Evolutionary conservation across 2,888 invertebrate species (phyloP).

Genomic region (Subacronicta megacephala): DNA sequence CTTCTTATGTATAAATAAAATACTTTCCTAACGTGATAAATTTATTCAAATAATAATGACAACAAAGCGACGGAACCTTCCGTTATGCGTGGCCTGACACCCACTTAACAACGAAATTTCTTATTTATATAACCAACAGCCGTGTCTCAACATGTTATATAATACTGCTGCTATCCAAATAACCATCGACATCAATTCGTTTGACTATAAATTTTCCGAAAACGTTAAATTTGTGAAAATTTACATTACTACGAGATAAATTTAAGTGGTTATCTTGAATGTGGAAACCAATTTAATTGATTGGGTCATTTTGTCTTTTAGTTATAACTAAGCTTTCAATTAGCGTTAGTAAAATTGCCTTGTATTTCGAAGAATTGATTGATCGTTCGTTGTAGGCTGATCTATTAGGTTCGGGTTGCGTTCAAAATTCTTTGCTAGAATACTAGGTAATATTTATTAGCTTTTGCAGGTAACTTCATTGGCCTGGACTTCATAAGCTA

Average conservation of each 20-base stretch:
- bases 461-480: no score
- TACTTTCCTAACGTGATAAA: no score
- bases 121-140: constrained; percentile 34
- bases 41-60: neutral
- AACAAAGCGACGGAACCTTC: constrained; percentile 21
- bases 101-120: constrained; percentile 25
- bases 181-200: constrained; percentile 34
- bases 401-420: neutral
- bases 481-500: no score
- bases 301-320: constrained; percentile 15
- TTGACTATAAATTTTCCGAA: constrained; percentile 36
- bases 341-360: neutral
- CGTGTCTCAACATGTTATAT: constrained; percentile 40
- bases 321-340: constrained; percentile 1
- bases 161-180: constrained; percentile 42
- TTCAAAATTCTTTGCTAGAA: no score
- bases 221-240: constrained; percentile 47
- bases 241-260: constrained; percentile 37
- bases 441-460: no score
- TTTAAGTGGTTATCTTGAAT: constrained; percentile 25
- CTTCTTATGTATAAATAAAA: no score
- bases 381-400: neutral
- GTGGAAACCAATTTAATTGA: constrained; percentile 28
- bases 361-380: neutral
- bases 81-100: neutral